Conservation (phyloP, 1,140 invertebrate genomes). For the Drosophila setifemur region DNA sequence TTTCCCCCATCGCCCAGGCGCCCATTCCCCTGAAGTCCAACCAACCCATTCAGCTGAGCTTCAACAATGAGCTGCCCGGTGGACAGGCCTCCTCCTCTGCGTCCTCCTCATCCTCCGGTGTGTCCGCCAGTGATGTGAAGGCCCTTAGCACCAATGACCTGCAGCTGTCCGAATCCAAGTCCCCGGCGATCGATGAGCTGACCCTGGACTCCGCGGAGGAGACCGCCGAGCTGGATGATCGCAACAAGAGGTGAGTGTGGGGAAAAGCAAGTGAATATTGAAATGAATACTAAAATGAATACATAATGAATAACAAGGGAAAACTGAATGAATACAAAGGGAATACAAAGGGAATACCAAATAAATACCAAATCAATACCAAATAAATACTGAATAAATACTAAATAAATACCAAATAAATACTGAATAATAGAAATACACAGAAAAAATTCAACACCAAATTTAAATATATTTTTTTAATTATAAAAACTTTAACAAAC, state of each 20-base stretch:
- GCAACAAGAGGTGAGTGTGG: slow-evolving; percentile 88
- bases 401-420: no score
- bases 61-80: slow-evolving; percentile 82
- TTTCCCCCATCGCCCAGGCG: slow-evolving; percentile 48
- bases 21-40: slow-evolving; percentile 69
- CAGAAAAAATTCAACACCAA: no score
- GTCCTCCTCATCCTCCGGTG: not conserved
- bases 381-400: no score
- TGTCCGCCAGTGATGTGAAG: slow-evolving; percentile 45
- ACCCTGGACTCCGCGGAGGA: slow-evolving; percentile 85
- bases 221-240: slow-evolving; percentile 87
- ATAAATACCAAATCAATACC: no score
- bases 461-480: no score
- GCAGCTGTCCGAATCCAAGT: slow-evolving; percentile 83
- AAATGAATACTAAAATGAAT: no score
- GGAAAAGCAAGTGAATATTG: no score
- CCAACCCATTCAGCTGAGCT: slow-evolving; percentile 78
- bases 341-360: no score
- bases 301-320: no score
- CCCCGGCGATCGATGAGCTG: slow-evolving; percentile 84
- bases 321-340: no score
- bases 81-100: slow-evolving; percentile 7
- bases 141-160: slow-evolving; percentile 69
- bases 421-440: no score
- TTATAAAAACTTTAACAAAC: no score